Base-by-base conservation (phyloP, 2,113 vertebrate species). In the Lepisosteus oculatus region DNA sequence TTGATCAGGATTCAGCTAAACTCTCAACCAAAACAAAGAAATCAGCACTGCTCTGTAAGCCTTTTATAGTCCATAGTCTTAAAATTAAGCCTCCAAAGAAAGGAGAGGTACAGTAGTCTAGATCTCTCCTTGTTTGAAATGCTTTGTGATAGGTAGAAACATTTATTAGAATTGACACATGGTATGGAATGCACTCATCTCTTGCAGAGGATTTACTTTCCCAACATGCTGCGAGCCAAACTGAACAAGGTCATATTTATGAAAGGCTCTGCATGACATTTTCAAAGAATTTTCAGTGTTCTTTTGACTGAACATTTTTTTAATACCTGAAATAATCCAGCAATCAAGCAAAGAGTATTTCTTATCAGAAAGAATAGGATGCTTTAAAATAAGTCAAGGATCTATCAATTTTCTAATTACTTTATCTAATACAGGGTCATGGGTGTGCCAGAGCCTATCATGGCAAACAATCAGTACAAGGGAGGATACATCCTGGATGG, bases 101-200 rank as follows among this genome's bases (percentile, higher is more conserved):
- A 43, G 13, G 78, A 66, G 73, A 51, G 73, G 61, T 29, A 29
- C 29, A 29, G 29, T 8, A 77, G 78, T 69, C 59, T 57, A 29
- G 65, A 68, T 8, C 71, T 78, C 77, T 71, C 13, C 66, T 75
- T 63, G 57, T 73, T 79, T 79, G 73, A 74, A 83, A 77, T 54
- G 29, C 62, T 55, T 65, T 78, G 76, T 76, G 74, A 75, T 79
- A 70, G 77, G 72, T 70, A 73, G 70, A 80, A 79, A 80, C 79
- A 82, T 74, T 80, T 64, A 78, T 78, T 80, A 66, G 72, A 74
- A 45, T 63, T 74, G 8, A 69, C 42, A 78, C 71, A 68, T 44
- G 43, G 72, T 13, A 13, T 59, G 44, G 57, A 43, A 12, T n/a
- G 55, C 17, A 14, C 57, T 55, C 57, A 55, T 44, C 71, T 67